A percentile compares a stretch with the other conserved stretches of the same genome.
Conservation (phyloP, 1,140 invertebrate genomes). For the Heliconius hewitsoni region DNA sequence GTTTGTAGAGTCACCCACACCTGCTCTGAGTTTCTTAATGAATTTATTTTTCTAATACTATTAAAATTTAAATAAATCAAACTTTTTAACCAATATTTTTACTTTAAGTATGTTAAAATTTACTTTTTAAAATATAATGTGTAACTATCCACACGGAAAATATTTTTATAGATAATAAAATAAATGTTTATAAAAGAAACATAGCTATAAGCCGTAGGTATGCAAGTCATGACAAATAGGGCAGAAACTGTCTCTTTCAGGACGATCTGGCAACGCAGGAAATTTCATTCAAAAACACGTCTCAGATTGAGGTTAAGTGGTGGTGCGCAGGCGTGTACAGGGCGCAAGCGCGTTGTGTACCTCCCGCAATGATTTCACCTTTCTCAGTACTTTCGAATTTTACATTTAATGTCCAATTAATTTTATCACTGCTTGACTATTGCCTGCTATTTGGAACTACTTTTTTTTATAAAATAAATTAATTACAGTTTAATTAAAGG, state of each 20-base stretch:
- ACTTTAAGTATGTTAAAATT: too few relatives aligned
- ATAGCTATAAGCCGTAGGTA: background rate
- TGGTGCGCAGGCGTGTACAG: conserved; percentile 64
- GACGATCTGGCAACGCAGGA: conserved; percentile 53
- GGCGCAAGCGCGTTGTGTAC: conserved; percentile 56
- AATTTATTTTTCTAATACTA: background rate
- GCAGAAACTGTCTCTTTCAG: conserved; percentile 24
- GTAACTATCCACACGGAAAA: too few relatives aligned
- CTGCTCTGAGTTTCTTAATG: background rate
- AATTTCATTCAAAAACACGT: conserved; percentile 78
- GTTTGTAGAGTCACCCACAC: background rate
- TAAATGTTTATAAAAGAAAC: background rate
- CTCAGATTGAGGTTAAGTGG: conserved; percentile 75
- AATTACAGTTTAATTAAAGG: too few relatives aligned
- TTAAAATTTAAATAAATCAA: too few relatives aligned
- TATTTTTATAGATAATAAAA: background rate
- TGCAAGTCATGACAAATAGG: background rate
- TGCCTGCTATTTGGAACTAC: background rate
- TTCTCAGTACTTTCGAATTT: conserved; percentile 64
- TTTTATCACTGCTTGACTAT: background rate
- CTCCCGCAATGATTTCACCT: conserved; percentile 73
- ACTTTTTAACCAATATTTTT: too few relatives aligned
- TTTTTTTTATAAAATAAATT: background rate
- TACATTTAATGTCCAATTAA: conserved; percentile 17
- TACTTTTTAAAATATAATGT: too few relatives aligned